These are phyloP conservation scores for Drosophila meridiana DNA, from an alignment of 2,888 invertebrate genomes.

Conservation along the genomic window DNA sequence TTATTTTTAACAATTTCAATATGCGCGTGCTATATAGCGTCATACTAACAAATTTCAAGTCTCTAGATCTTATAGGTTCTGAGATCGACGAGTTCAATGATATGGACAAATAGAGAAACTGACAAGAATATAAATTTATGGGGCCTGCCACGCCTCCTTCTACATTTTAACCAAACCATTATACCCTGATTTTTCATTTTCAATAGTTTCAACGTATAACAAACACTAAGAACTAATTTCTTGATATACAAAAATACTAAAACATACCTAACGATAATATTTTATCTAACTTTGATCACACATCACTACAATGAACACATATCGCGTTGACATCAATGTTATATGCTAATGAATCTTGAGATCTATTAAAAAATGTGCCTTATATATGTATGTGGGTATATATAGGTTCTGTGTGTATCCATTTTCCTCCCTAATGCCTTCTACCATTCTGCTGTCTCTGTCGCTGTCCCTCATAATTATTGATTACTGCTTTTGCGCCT, in stretches of 20 bases:
- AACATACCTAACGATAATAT: not conserved
- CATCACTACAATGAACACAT: not conserved
- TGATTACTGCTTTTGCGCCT: conserved; percentile 47
- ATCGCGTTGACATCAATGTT: not conserved
- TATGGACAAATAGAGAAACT: no score
- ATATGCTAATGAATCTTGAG: not conserved
- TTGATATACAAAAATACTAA: not conserved
- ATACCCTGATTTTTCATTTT: no score
- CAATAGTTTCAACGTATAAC: no score
- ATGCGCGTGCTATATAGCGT: no score
- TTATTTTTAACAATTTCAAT: no score
- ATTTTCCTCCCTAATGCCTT: conserved; percentile 8
- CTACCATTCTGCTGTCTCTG: not conserved
- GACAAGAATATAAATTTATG: no score
- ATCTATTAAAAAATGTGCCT: not conserved
- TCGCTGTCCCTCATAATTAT: conserved; percentile 48
- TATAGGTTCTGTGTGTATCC: not conserved
- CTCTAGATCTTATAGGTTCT: no score
- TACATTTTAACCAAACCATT: no score
- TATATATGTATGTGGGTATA: not conserved
- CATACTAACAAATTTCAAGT: no score
- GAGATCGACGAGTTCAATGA: no score
- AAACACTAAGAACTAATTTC: no score
- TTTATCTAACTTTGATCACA: not conserved
- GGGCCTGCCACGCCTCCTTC: no score